Evolutionary conservation across 2,113 vertebrate genomes (phyloP).

Genomic region (Anolis sagrei): DNA sequence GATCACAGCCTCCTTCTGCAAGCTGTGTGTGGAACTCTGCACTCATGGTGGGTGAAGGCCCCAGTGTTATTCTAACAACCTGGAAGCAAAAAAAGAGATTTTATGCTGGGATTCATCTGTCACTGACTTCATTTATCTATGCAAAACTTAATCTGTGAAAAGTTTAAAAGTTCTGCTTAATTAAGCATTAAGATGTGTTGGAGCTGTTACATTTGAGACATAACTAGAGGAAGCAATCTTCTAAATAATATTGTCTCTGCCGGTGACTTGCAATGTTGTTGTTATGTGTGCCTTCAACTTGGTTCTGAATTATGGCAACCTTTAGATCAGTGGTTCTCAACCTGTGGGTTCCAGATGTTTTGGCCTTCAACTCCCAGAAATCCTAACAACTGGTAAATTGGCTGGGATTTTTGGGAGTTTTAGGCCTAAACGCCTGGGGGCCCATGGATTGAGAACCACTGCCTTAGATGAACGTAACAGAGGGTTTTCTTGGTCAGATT

Average conservation of each 20-base stretch:
- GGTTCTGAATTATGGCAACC: not conserved
- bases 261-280: not conserved
- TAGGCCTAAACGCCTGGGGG: too few relatives aligned
- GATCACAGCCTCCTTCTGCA: not conserved
- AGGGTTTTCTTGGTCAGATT: too few relatives aligned
- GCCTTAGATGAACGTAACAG: too few relatives aligned
- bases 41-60: not conserved
- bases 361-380: too few relatives aligned
- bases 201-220: not conserved
- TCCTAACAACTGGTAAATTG: too few relatives aligned
- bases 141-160: not conserved
- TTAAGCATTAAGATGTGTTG: not conserved
- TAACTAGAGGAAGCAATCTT: not conserved
- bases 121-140: not conserved
- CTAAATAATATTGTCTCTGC: not conserved
- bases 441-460: too few relatives aligned
- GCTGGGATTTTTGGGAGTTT: too few relatives aligned
- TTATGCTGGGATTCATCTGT: slow-evolving; percentile 1
- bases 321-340: too few relatives aligned
- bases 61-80: not conserved
- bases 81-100: not conserved
- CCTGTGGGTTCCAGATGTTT: too few relatives aligned
- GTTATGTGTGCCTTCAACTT: not conserved
- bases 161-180: not conserved
- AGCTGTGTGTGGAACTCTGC: not conserved